phyloP scores from a whole-genome alignment of 2,113 vertebrate species.

The Geococcyx californianus region DNA sequence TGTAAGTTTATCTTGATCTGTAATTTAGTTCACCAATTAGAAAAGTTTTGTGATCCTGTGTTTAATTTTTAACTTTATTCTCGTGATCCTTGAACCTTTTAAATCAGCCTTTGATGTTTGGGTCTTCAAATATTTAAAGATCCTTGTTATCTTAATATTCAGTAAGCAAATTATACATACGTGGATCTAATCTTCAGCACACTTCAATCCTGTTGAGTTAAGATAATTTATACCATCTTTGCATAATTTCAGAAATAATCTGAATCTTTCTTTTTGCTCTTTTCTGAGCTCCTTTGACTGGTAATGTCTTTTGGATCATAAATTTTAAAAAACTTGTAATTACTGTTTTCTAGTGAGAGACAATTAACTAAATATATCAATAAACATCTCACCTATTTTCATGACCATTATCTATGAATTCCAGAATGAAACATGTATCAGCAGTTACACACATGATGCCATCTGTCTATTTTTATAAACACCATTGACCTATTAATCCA shows the following conservation, averaged over 20 bases:
- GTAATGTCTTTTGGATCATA: background rate
- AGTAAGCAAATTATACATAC: background rate
- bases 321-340: background rate
- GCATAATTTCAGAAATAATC: background rate
- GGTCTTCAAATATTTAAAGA: background rate
- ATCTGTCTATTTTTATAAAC: background rate
- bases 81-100: background rate
- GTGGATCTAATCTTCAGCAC: background rate
- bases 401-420: background rate
- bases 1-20: background rate
- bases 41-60: background rate
- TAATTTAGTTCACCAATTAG: background rate
- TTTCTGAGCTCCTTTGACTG: background rate
- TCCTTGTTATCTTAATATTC: background rate
- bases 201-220: background rate
- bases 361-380: background rate
- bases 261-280: background rate
- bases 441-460: background rate
- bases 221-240: background rate
- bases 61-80: conserved; percentile 39
- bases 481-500: background rate
- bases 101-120: background rate
- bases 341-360: background rate
- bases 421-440: background rate
- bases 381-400: background rate